These are phyloP conservation scores for Macrosteles quadrilineatus DNA, from an alignment of 1,140 invertebrate species.

Conservation along the genomic window DNA sequence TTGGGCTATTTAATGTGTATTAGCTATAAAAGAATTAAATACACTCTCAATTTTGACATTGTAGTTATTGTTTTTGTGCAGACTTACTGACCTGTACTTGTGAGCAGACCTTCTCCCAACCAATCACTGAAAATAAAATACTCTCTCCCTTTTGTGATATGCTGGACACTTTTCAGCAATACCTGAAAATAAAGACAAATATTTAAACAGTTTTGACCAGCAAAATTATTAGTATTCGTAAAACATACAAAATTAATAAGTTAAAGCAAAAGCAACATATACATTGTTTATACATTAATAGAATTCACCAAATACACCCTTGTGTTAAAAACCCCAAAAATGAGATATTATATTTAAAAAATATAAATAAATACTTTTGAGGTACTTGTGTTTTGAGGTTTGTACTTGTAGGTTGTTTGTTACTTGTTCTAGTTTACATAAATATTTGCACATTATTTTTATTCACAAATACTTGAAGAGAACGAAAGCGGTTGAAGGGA, in stretches of 20 bases:
- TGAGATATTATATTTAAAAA: background rate
- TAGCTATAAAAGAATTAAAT: no score
- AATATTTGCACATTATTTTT: no score
- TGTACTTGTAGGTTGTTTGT: no score
- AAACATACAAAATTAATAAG: background rate
- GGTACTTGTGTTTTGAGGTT: no score
- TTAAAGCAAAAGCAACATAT: background rate
- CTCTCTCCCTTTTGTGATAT: slow-evolving; percentile 7
- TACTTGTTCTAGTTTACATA: no score
- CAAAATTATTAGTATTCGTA: background rate
- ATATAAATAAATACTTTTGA: no score
- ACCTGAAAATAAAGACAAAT: background rate
- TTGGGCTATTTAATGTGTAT: no score
- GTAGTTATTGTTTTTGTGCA: no score
- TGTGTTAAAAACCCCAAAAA: background rate
- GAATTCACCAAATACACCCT: background rate
- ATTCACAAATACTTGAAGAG: no score
- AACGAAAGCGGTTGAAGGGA: no score
- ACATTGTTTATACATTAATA: background rate
- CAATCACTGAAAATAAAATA: slow-evolving; percentile 1
- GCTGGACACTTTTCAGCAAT: slow-evolving; percentile 11
- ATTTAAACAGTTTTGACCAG: background rate
- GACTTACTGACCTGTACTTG: slow-evolving; percentile 15
- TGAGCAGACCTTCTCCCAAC: slow-evolving; percentile 2
- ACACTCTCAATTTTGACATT: no score